Conservation (phyloP, 2,888 invertebrate genomes). For the Emesis russula region DNA sequence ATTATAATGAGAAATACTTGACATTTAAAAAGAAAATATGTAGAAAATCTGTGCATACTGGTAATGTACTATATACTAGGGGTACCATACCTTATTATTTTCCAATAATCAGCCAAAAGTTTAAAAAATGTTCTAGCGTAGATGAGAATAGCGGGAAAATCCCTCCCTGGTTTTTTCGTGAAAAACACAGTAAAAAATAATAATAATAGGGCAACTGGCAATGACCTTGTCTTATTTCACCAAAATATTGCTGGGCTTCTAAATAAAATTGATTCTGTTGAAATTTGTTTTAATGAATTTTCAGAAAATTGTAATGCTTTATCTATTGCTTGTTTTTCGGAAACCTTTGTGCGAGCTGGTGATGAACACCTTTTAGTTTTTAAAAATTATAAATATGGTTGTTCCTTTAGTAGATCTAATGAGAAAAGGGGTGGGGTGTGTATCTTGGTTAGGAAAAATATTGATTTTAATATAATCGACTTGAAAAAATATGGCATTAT, state of each 20-base stretch:
- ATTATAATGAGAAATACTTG: not conserved
- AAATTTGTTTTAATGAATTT: too few species aligned
- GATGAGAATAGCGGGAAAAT: too few species aligned
- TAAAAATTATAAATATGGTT: not conserved
- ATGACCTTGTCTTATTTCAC: not conserved
- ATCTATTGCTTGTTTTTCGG: not conserved
- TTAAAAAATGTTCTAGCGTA: not conserved
- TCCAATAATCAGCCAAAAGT: not conserved
- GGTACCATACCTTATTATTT: conserved; percentile 12
- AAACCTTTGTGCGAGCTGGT: not conserved
- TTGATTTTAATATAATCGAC: not conserved
- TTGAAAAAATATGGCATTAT: not conserved
- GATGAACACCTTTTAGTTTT: not conserved
- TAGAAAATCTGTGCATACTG: too few species aligned
- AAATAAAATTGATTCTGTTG: too few species aligned
- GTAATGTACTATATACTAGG: not conserved
- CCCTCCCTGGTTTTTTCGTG: too few species aligned
- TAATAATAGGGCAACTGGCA: too few species aligned
- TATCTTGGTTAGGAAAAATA: not conserved
- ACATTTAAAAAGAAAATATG: not conserved
- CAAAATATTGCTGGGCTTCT: not conserved
- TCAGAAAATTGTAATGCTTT: not conserved
- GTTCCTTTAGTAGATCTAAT: too few species aligned
- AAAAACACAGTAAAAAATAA: too few species aligned
- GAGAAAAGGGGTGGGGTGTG: too few species aligned